Evolutionary conservation across 2,888 invertebrate genomes (phyloP).

Genomic region (Drosophila paracracens): DNA sequence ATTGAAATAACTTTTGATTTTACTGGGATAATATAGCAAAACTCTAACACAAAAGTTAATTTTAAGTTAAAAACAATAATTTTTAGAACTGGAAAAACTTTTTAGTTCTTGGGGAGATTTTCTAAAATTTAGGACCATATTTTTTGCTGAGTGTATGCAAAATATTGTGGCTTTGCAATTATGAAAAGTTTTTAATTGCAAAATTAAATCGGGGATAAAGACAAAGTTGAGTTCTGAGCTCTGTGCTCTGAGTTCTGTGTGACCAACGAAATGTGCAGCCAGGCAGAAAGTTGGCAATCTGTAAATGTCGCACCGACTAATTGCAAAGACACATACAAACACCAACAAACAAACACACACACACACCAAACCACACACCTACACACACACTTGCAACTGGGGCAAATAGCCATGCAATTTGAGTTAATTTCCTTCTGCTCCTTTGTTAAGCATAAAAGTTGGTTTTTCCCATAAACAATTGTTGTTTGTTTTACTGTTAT

Average conservation of each 20-base stretch:
- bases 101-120: too few species aligned
- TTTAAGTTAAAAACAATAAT: too few species aligned
- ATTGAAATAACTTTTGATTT: too few species aligned
- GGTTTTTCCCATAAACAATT: conserved; percentile 52
- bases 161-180: conserved; percentile 62
- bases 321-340: conserved; percentile 48
- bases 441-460: conserved; percentile 44
- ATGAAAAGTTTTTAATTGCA: conserved; percentile 79
- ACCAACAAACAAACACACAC: background rate
- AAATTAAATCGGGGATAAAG: conserved; percentile 63
- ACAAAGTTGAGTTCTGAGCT: conserved; percentile 32
- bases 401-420: conserved; percentile 30
- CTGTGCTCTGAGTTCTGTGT: background rate
- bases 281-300: conserved; percentile 67
- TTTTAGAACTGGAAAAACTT: too few species aligned
- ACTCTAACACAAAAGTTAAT: too few species aligned
- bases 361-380: background rate
- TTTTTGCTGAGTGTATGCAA: background rate
- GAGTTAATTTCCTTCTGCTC: conserved; percentile 32
- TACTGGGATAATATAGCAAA: too few species aligned
- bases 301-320: conserved; percentile 68
- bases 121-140: too few species aligned
- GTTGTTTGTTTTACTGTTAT: conserved; percentile 42
- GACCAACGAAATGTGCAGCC: conserved; percentile 44
- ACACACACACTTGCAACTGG: background rate